A percentile compares a stretch with the other conserved stretches of the same genome.
Conservation (phyloP, 2,113 vertebrate genomes). For the Sylvietta virens region DNA sequence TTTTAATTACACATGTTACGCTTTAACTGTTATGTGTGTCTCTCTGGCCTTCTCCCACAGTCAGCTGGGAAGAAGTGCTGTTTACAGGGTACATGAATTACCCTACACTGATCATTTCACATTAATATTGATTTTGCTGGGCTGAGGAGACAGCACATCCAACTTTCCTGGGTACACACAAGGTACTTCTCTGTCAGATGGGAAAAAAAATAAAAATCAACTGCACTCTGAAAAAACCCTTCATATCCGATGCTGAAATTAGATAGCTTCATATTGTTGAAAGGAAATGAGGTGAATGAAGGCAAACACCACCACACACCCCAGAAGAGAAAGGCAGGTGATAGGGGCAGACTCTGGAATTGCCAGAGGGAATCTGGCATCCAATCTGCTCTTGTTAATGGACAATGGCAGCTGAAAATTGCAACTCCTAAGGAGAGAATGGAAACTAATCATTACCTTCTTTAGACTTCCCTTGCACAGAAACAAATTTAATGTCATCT, state of each 20-base stretch:
- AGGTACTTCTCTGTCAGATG: background rate
- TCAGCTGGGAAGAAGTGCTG: background rate
- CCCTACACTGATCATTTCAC: background rate
- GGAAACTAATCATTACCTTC: background rate
- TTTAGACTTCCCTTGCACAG: background rate
- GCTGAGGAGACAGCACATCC: background rate
- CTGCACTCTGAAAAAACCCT: background rate
- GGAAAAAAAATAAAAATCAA: background rate
- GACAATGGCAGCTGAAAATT: background rate
- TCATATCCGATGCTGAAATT: background rate
- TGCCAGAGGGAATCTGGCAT: background rate
- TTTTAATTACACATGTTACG: background rate
- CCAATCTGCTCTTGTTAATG: background rate
- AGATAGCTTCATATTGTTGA: background rate
- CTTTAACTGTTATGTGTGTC: background rate
- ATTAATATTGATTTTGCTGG: background rate
- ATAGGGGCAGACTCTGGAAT: background rate
- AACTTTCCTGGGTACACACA: background rate
- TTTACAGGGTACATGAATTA: background rate
- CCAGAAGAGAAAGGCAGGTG: background rate
- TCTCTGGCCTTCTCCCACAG: background rate
- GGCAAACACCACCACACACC: background rate
- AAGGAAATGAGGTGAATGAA: background rate
- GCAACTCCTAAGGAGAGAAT: background rate
- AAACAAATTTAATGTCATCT: background rate